phyloP scores from a whole-genome alignment of 2,113 vertebrate genomes.

The Aphelocoma coerulescens region DNA sequence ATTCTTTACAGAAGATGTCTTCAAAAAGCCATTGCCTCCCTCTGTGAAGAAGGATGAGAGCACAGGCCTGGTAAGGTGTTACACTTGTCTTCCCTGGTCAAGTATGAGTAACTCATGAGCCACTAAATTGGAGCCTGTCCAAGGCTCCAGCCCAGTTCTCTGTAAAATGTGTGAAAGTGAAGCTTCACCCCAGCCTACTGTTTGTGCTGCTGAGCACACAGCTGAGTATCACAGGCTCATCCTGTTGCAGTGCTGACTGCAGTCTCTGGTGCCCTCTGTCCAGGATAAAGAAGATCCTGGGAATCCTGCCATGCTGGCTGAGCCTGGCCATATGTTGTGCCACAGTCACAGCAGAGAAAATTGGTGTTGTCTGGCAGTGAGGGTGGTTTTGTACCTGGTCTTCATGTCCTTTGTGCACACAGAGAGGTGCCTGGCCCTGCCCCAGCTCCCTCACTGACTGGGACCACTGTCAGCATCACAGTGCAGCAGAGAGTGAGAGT shows the following conservation, averaged over 20 bases:
- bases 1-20: constrained; percentile 82
- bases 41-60: constrained; percentile 84
- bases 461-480: not conserved
- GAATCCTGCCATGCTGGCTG: not conserved
- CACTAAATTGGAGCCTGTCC: not conserved
- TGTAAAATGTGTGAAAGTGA: not conserved
- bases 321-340: not conserved
- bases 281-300: not conserved
- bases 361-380: not conserved
- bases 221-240: not conserved
- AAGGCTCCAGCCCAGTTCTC: not conserved
- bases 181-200: not conserved
- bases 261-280: not conserved
- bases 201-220: not conserved
- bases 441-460: not conserved
- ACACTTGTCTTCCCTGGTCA: not conserved
- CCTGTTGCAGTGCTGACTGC: not conserved
- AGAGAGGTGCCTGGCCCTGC: not conserved
- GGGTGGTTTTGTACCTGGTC: not conserved
- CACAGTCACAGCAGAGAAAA: not conserved
- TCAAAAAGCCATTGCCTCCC: constrained; percentile 94
- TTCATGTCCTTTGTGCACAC: not conserved
- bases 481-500: not conserved
- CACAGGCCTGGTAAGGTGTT: constrained; percentile 68
- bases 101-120: not conserved